Evolutionary conservation across 2,797 vertebrate genomes (phyloP), one percentile per base, ranked within the genome.

Genomic region (Acanthurus tractus): DNA sequence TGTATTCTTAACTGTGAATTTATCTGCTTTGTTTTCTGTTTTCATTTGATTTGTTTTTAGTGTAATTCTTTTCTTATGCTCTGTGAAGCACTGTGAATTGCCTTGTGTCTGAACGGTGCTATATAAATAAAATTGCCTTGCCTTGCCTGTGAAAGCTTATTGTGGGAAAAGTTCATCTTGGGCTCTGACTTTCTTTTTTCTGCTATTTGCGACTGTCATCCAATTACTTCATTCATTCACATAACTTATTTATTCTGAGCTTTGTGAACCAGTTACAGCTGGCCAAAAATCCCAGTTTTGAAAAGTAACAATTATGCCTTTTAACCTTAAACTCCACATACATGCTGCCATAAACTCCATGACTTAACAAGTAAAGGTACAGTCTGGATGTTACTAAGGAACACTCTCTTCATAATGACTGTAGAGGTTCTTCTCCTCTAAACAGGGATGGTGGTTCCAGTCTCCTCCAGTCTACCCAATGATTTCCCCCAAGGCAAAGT

Each of bases 401-500:
- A 56, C 49, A 22, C 14, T 49, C 6, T 63, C 18, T 42, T 70
- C 45, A 64, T 63, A 65, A 74, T 68, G 62, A 80, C 77, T 77
- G 58, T 46, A 45, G 61, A 56, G 11, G 62, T 74, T 53, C 42
- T 77, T 44, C 65, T 9, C 12, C 45, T 62, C 56, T 74, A 34
- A 73, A 57, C 58, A 63, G 74, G 8, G 44, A 72, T 38, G 74
- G 56, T 38, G 62, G 65, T 67, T 58, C 69, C 77, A 66, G 44
- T 53, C 85, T 89, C 77, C 74, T 70, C 65, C 74, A 52, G 64
- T 84, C 81, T 74, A 59, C 76, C 70, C 81, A 90, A 88, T 89
- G 85, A 92, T 85, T 86, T 86, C 83, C 84, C 87, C 72, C 52
- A 74, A 74, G 89, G 85, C 83, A 57, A 68, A 70, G 70, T 91